A percentile compares a stretch with the other conserved stretches of the same genome.
These are phyloP conservation scores for Meloidogyne chitwoodi DNA, from an alignment of 1,140 invertebrate genomes.

Conservation along the genomic window DNA sequence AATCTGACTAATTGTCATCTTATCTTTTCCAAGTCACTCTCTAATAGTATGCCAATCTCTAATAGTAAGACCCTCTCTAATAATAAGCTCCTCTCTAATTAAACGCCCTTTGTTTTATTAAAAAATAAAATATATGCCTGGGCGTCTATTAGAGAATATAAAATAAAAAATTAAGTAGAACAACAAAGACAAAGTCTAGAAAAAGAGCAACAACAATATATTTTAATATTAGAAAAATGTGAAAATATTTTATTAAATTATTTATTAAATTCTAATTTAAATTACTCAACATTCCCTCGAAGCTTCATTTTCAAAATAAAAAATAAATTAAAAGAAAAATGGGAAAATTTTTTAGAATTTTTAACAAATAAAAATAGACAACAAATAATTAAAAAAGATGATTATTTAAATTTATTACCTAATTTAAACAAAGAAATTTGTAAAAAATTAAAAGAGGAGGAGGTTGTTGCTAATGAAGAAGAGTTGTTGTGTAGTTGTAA, in stretches of 20 bases:
- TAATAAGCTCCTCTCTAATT: too few species aligned
- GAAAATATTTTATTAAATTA: background rate
- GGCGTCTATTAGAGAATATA: too few species aligned
- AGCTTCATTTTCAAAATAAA: background rate
- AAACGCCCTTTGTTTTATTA: too few species aligned
- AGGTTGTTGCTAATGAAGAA: background rate
- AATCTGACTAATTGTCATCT: too few species aligned
- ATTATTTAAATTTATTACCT: conserved; percentile 13
- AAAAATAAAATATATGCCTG: too few species aligned
- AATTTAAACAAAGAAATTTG: background rate
- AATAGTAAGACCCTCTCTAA: too few species aligned
- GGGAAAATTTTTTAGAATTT: background rate
- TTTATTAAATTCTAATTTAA: background rate
- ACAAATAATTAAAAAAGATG: background rate
- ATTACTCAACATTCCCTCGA: background rate
- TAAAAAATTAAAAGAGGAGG: background rate
- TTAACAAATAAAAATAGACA: background rate
- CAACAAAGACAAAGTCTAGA: background rate
- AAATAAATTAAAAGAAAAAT: background rate
- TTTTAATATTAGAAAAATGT: background rate
- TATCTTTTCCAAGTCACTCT: too few species aligned
- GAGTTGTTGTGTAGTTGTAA: background rate
- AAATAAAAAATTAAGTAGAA: background rate
- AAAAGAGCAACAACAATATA: background rate
- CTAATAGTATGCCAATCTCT: too few species aligned